Evolutionary conservation across 2,113 vertebrate species (phyloP).

Genomic region (Lagopus muta): DNA sequence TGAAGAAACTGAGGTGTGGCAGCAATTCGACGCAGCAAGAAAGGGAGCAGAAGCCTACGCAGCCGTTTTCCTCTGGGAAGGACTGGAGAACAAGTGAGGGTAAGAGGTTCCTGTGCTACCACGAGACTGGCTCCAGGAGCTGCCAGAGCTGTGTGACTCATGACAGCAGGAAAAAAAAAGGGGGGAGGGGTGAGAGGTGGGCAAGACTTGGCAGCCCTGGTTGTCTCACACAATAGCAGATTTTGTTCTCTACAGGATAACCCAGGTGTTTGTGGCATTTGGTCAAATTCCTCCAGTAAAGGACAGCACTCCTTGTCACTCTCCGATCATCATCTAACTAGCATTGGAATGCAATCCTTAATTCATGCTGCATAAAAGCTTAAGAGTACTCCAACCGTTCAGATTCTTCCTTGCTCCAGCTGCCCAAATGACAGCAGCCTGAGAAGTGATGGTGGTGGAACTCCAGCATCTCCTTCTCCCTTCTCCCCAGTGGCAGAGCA

Average conservation of each 20-base stretch:
- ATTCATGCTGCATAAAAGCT: rapidly evolving
- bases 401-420: neutral
- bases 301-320: neutral
- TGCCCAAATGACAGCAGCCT: neutral
- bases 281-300: neutral
- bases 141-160: slow-evolving; percentile 40
- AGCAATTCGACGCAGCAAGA: neutral
- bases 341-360: neutral
- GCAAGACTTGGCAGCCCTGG: slow-evolving; percentile 41
- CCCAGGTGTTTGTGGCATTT: neutral
- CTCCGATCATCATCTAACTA: neutral
- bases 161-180: neutral
- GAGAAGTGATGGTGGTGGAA: neutral
- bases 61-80: neutral
- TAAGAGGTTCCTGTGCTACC: slow-evolving; percentile 38
- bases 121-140: neutral
- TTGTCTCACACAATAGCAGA: slow-evolving; percentile 16
- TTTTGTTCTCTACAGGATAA: slow-evolving; percentile 22
- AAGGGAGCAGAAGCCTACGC: neutral
- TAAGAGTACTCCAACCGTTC: neutral
- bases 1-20: slow-evolving; percentile 13
- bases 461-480: neutral
- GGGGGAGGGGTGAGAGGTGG: too few species aligned
- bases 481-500: neutral
- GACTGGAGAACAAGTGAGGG: neutral